Conservation (phyloP, 2,113 vertebrate genomes). For the Syrrhaptes paradoxus region DNA sequence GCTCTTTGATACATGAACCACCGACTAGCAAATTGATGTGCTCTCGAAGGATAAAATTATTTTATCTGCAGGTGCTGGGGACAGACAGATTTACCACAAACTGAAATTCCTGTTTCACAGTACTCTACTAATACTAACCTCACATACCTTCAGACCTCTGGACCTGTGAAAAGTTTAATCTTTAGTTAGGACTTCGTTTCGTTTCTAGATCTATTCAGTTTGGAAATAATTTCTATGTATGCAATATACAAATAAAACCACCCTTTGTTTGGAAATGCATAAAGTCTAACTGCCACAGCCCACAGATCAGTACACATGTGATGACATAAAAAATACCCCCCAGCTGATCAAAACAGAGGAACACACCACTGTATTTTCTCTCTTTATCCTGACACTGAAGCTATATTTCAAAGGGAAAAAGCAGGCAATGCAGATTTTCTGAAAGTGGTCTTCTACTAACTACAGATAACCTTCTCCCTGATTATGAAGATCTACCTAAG, state of each 20-base stretch:
- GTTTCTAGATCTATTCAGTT: constrained; percentile 40
- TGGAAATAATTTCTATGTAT: constrained; percentile 38
- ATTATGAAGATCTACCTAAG: not conserved
- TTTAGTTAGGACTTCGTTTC: constrained; percentile 46
- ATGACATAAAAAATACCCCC: not conserved
- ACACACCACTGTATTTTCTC: not conserved
- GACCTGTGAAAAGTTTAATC: constrained; percentile 73
- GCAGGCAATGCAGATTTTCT: not conserved
- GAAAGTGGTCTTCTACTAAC: not conserved
- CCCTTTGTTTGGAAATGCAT: not conserved
- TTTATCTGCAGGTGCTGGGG: constrained; percentile 77
- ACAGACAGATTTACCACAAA: constrained; percentile 81
- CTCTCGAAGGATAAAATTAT: constrained; percentile 77
- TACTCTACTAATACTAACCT: constrained; percentile 75
- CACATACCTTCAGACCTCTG: constrained; percentile 68
- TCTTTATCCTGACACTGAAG: not conserved
- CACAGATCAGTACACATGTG: not conserved
- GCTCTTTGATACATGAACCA: constrained; percentile 84
- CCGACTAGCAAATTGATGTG: constrained; percentile 78
- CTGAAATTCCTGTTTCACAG: constrained; percentile 75
- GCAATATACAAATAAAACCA: constrained; percentile 7
- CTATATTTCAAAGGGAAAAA: not conserved
- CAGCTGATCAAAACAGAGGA: not conserved
- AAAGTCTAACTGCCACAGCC: not conserved
- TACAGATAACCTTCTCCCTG: not conserved